Conservation (phyloP, 2,888 invertebrate genomes). For the Prionchulus punctatus region DNA sequence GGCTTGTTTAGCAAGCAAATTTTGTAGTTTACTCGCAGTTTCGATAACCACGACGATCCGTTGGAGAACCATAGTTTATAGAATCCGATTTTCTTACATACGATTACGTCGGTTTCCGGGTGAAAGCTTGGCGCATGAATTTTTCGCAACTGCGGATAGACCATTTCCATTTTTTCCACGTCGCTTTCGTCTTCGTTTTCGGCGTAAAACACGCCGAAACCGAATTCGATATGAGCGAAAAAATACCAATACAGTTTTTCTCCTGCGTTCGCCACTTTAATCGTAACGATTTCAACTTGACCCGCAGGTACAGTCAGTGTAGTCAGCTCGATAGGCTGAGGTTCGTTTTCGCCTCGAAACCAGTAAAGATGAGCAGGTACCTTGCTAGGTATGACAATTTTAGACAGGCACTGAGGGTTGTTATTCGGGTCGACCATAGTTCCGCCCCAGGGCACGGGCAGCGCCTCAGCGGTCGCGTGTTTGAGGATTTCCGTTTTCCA, state of each 20-base stretch:
- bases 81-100: not conserved
- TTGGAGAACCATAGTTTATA: not conserved
- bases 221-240: not conserved
- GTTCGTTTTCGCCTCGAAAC: no score
- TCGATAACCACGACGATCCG: not conserved
- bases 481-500: no score
- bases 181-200: not conserved
- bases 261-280: not conserved
- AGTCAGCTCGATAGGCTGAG: no score
- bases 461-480: no score
- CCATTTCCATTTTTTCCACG: not conserved
- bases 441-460: no score
- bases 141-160: not conserved
- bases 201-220: not conserved
- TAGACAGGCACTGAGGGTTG: no score
- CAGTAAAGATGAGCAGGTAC: no score
- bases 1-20: no score
- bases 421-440: no score
- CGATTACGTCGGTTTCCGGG: not conserved
- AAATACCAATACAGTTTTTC: not conserved
- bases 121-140: not conserved
- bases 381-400: no score
- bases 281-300: not conserved
- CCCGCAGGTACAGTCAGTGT: not conserved
- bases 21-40: no score